These are phyloP conservation scores for Channa striata DNA, from an alignment of 2,797 vertebrate genomes.

Conservation along the genomic window DNA sequence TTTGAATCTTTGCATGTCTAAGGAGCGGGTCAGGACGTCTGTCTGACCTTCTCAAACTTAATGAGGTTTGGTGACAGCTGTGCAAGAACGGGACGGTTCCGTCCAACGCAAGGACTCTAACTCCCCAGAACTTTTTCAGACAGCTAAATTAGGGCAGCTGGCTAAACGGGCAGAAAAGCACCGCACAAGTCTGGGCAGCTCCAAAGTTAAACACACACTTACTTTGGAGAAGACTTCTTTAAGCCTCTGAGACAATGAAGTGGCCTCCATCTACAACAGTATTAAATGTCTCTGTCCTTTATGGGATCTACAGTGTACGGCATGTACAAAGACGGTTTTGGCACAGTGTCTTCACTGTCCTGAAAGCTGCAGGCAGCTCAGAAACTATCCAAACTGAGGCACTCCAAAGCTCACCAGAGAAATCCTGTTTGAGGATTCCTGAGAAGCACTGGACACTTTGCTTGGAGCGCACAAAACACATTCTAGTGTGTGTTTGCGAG, in stretches of 20 bases:
- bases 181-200: conserved; percentile 3
- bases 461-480: conserved; percentile 20
- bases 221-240: neutral
- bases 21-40: conserved; percentile 25
- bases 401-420: conserved; percentile 23
- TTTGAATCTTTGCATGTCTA: conserved; percentile 25
- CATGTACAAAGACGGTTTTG: conserved; percentile 16
- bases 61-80: conserved; percentile 47
- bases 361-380: conserved; percentile 29
- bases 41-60: conserved; percentile 52
- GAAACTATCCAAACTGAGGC: conserved; percentile 29
- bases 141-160: conserved; percentile 40
- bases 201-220: conserved; percentile 12
- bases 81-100: conserved; percentile 12
- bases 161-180: conserved; percentile 17
- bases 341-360: conserved; percentile 15
- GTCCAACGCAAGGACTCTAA: conserved; percentile 19
- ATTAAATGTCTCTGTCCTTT: neutral
- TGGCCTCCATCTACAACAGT: neutral
- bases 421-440: conserved; percentile 23
- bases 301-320: conserved; percentile 1
- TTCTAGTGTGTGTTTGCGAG: conserved; percentile 1
- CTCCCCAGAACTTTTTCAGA: conserved; percentile 29
- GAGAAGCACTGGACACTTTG: conserved; percentile 24
- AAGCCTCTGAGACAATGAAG: conserved; percentile 2